Evolutionary conservation across 2,797 vertebrate species (phyloP), one percentile per base, ranked within the genome.

Genomic region (Spinus olivaceus): DNA sequence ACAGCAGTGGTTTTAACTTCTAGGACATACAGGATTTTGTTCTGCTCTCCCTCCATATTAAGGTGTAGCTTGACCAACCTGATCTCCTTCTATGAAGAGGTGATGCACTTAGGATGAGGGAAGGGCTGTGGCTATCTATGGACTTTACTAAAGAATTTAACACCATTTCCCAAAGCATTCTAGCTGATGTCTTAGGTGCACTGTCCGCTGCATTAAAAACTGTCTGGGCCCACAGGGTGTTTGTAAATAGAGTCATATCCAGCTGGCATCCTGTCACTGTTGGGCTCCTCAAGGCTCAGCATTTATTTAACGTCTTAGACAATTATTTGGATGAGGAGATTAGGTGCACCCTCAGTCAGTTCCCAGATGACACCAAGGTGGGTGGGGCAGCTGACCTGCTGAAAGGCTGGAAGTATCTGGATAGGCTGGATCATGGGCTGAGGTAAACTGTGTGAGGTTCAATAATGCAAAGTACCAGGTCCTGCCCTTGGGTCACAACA

Each of bases 401-500:
- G 30, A 33, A 49, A 21, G n/a, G 8, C 14, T 50, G 27, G 23
- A 59, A 17, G 27, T 12, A 35, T 37, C 32, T 59, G 27, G 25
- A 57, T 7, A 32, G 35, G 22, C 12, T 74, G 44, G 24, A 65
- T 30, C 11, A 30, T 17, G 20, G 13, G 7, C 25, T 65, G 14
- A 84, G 32, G 27, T 65, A 12, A 66, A 14, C 9, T 66, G 61
- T 35, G 32, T 22, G 12, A 67, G 8, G 28, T 16, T 46, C 39
- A 51, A 20, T 19, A 67, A n/a, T 0, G 0, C 1, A 0, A 67
- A 60, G 23, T 44, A 39, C 8, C 1, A 1, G 7, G 23, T 76
- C 28, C 15, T 27, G n/a, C 28, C 20, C n/a, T 14, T 37, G 23
- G 7, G 8, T 67, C 15, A n/a, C n/a, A 85, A 53, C 19, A 67